These are phyloP conservation scores for Cepaea hortensis DNA, from an alignment of 2,888 invertebrate species.

Conservation along the genomic window DNA sequence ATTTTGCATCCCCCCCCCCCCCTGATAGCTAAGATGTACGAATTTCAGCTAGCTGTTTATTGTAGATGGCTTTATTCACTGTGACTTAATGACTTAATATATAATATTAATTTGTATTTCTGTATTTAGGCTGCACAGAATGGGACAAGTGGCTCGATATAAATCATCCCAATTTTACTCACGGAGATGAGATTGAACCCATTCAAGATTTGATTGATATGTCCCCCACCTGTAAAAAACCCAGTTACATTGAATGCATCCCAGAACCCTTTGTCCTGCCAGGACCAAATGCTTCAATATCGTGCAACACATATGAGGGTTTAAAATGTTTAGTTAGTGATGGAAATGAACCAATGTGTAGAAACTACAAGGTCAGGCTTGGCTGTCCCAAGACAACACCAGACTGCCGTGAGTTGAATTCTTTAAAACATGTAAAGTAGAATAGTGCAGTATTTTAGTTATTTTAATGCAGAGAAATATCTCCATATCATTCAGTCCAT, in stretches of 20 bases:
- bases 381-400: slow-evolving; percentile 64
- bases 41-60: background rate
- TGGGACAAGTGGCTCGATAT: slow-evolving; percentile 71
- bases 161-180: slow-evolving; percentile 57
- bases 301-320: slow-evolving; percentile 81
- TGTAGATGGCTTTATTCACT: background rate
- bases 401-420: slow-evolving; percentile 63
- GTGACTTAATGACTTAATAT: background rate
- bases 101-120: background rate
- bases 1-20: too few relatives aligned
- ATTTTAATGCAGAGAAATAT: too few relatives aligned
- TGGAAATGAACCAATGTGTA: slow-evolving; percentile 58
- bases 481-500: too few relatives aligned
- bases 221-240: slow-evolving; percentile 61
- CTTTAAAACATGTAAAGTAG: too few relatives aligned
- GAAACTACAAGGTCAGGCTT: slow-evolving; percentile 66
- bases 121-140: slow-evolving; percentile 60
- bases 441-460: too few relatives aligned
- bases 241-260: slow-evolving; percentile 70
- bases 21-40: too few relatives aligned
- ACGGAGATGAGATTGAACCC: slow-evolving; percentile 69
- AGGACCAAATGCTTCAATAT: slow-evolving; percentile 61
- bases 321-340: slow-evolving; percentile 81
- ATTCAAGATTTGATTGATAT: slow-evolving; percentile 63
- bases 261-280: slow-evolving; percentile 61